phyloP scores from a whole-genome alignment of 2,113 vertebrate species.

The Alouatta palliata region DNA sequence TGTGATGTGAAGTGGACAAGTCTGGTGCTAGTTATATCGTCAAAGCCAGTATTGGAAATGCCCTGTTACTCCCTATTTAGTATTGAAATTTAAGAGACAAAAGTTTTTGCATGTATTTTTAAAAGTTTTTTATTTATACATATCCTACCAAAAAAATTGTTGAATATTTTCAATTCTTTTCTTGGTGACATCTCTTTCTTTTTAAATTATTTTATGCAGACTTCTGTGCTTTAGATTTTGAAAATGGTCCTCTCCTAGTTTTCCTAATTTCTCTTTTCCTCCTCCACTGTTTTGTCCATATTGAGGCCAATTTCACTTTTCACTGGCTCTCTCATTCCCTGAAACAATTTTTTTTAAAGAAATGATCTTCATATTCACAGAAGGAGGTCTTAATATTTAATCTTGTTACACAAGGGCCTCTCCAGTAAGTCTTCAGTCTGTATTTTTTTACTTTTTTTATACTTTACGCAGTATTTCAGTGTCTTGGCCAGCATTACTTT shows the following conservation, averaged over 20 bases:
- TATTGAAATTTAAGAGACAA: not conserved
- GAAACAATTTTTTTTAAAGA: not conserved
- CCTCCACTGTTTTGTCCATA: not conserved
- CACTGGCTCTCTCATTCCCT: not conserved
- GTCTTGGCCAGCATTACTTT: not conserved
- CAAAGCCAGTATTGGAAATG: not conserved
- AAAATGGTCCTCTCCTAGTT: not conserved
- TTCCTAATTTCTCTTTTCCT: not conserved
- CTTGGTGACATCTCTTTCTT: not conserved
- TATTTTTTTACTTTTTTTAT: not conserved
- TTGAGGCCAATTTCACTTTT: not conserved
- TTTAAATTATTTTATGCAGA: not conserved
- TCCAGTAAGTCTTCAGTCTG: not conserved
- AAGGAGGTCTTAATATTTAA: constrained; percentile 6
- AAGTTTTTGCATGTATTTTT: not conserved
- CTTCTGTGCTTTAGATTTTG: not conserved
- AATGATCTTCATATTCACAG: not conserved
- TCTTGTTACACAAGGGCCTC: not conserved
- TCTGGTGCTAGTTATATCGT: not conserved
- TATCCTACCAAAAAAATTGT: not conserved
- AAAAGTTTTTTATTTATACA: not conserved
- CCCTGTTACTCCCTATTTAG: not conserved
- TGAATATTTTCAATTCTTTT: not conserved
- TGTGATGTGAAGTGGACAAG: not conserved
- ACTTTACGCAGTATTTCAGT: not conserved